phyloP scores from a whole-genome alignment of 2,888 invertebrate species.

The Nemapogon koenigi region DNA sequence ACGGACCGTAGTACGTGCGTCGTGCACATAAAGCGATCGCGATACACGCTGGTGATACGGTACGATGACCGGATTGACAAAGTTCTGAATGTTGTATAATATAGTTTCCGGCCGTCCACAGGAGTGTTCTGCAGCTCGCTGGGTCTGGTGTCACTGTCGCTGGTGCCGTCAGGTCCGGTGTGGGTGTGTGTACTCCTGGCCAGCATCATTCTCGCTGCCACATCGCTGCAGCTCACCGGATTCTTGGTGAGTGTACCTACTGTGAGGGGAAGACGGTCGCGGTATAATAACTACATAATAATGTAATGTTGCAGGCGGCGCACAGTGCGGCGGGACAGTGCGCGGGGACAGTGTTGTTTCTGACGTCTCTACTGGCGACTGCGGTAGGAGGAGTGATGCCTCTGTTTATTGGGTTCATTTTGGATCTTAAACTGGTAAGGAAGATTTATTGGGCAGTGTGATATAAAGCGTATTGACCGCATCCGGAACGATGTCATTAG shows the following conservation, averaged over 20 bases:
- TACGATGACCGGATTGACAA: too few species aligned
- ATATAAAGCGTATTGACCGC: too few species aligned
- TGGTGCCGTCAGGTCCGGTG: not conserved
- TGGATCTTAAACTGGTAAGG: conserved; percentile 30
- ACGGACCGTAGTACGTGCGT: too few species aligned
- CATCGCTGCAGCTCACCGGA: not conserved
- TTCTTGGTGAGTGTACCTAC: conserved; percentile 1
- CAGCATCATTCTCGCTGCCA: not conserved
- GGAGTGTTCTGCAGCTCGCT: not conserved
- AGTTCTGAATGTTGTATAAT: too few species aligned
- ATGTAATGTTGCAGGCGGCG: not conserved
- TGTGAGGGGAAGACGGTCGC: not conserved
- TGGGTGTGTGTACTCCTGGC: not conserved
- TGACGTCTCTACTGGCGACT: conserved; percentile 33
- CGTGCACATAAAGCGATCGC: too few species aligned
- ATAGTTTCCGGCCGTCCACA: too few species aligned
- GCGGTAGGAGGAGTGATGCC: conserved; percentile 31
- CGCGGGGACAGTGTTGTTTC: conserved; percentile 28
- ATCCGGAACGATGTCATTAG: too few species aligned
- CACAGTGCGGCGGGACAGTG: conserved; percentile 35
- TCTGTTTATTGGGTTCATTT: conserved; percentile 27
- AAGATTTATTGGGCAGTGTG: too few species aligned
- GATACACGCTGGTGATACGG: too few species aligned
- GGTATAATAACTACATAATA: not conserved
- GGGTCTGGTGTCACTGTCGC: not conserved